phyloP scores from a whole-genome alignment of 2,113 vertebrate genomes.

The Paracanthobrama guichenoti region DNA sequence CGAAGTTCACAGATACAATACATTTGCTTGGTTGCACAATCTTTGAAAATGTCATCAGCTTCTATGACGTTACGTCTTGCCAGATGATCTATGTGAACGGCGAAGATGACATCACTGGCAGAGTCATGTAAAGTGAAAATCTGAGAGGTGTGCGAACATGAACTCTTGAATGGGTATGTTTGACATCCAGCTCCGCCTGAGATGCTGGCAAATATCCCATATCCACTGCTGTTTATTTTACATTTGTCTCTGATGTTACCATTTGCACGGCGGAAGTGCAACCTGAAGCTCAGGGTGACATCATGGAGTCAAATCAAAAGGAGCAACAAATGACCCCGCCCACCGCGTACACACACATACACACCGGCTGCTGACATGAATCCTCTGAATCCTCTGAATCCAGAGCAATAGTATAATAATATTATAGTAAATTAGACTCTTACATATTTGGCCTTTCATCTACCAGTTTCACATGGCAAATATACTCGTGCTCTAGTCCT shows the following conservation, averaged over 20 bases:
- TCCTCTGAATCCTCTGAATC: neutral
- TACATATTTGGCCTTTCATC: slow-evolving; percentile 37
- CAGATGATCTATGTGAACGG: slow-evolving; percentile 31
- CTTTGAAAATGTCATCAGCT: slow-evolving; percentile 19
- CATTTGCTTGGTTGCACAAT: slow-evolving; percentile 13
- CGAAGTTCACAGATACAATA: slow-evolving; percentile 6
- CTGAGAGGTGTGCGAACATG: neutral
- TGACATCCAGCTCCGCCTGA: neutral
- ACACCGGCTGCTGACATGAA: slow-evolving; percentile 16
- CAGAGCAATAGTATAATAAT: slow-evolving; percentile 31
- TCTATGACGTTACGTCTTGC: slow-evolving; percentile 70
- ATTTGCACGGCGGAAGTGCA: slow-evolving; percentile 27
- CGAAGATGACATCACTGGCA: too few relatives aligned
- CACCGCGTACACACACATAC: slow-evolving; percentile 3
- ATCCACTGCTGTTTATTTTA: neutral
- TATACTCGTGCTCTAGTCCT: slow-evolving; percentile 20
- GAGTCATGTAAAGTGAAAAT: neutral
- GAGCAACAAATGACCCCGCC: slow-evolving; percentile 33
- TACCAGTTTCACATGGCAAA: slow-evolving; percentile 9
- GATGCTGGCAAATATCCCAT: slow-evolving; percentile 3
- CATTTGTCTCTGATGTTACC: neutral
- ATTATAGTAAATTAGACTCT: slow-evolving; percentile 24
- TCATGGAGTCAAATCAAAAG: slow-evolving; percentile 59
- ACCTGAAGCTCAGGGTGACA: slow-evolving; percentile 50
- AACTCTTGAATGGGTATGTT: neutral